Evolutionary conservation across 2,888 invertebrate genomes (phyloP), one percentile per base, ranked within the genome.

Genomic region (Tholera decimalis): DNA sequence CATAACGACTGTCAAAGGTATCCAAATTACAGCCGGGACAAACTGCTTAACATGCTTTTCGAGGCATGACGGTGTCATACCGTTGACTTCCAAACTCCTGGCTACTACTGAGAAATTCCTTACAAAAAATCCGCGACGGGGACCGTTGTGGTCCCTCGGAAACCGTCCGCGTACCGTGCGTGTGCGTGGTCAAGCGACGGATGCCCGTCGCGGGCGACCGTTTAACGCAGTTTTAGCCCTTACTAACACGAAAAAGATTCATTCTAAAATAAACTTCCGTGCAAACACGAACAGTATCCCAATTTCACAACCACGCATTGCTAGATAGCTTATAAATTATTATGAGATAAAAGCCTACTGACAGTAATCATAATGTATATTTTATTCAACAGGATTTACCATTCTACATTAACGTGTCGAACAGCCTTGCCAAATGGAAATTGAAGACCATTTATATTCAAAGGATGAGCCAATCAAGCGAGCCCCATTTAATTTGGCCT

Each of bases 401-500:
- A 54, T 60, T 49, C 60, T 37, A 39, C 15, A 60, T 63, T 49
- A 64, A 53, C 60, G n/a, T 46, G 51, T 57, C 15, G n/a, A 57
- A 39, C 13, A 33, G 37, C 44, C 30, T 66, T 18, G 13, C 20
- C 46, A 46, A 53, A 43, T 58, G 37, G 46, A 56, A 78, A 74
- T 74, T 67, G 62, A 64, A 65, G 51, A 62, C 57, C 75, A 86
- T 90, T 88, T 87, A 85, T 85, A 89, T 88, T 89, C 88, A 80
- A 80, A 80, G 78, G 77, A 73, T 79, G 66, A 70, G 70, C 85
- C 85, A 88, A 88, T 89, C 85, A 85, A 82, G 76, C 74, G 59
- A 60, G 77, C 66, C 51, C 85, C 82, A 83, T 89, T 89, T 89
- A 87, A 91, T 91, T 88, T 84, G 68, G 66, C 73, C 66, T 73